phyloP scores from a whole-genome alignment of 1,140 invertebrate species.

The Halesus radiatus region DNA sequence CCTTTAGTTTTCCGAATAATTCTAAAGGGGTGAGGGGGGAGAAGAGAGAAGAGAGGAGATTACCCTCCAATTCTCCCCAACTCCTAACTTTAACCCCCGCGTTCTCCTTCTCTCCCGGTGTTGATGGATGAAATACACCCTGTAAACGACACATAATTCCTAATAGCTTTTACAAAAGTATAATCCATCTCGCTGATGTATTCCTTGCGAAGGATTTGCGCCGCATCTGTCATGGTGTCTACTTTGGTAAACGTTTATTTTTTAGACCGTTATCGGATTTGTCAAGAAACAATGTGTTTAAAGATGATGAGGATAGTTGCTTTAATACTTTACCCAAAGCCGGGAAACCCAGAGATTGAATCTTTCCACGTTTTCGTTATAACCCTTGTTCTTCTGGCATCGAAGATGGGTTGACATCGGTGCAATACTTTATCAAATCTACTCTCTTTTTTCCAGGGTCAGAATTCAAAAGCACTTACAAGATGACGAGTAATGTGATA shows the following conservation, averaged over 20 bases:
- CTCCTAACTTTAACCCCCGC: not conserved
- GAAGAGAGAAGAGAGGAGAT: not conserved
- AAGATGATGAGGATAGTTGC: no score
- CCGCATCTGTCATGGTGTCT: conserved; percentile 7
- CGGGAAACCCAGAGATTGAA: no score
- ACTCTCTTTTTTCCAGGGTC: no score
- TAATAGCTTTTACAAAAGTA: conserved; percentile 57
- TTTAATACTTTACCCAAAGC: no score
- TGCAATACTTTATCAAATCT: no score
- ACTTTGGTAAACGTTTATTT: conserved; percentile 13
- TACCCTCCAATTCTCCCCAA: not conserved
- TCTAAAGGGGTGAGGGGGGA: conserved; percentile 6
- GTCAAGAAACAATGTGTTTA: not conserved
- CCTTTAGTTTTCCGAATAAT: not conserved
- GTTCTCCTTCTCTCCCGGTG: not conserved
- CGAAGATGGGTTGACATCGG: no score
- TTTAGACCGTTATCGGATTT: not conserved
- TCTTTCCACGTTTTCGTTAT: no score
- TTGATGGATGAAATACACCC: conserved; percentile 57
- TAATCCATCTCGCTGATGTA: conserved; percentile 43
- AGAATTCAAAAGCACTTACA: no score
- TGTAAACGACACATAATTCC: conserved; percentile 57
- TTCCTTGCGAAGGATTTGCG: conserved; percentile 26
- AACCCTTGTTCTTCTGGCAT: no score
- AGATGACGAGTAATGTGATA: no score